Evolutionary conservation across 2,113 vertebrate species (phyloP), one percentile per base, ranked within the genome.

Genomic region (Bubo blakistoni): DNA sequence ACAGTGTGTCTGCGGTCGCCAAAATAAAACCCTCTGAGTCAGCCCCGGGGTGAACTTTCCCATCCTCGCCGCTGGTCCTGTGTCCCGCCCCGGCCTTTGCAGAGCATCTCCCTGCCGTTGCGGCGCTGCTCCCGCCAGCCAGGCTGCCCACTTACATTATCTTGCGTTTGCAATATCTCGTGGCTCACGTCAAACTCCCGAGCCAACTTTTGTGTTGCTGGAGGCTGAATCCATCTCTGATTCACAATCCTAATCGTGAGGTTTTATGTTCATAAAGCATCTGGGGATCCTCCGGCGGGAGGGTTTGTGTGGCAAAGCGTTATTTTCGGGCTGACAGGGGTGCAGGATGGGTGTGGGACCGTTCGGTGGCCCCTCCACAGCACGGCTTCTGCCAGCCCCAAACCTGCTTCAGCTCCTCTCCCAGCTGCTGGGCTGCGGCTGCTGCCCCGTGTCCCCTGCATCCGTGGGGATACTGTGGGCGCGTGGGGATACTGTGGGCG

Each of bases 391-490:
- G 26, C 46, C 40, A 7, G 25, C 16, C 26, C 62, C 66, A 38
- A 30, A 38, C 12, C 32, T 34, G 18, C 83, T 57, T 29, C 66
- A 67, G 57, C 18, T 85, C 30, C 30, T 66, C 42, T 58, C 49
- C 1, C 36, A 2, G 29, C 65, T 86, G 52, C 51, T 1, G 16
- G n/a, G 21, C 62, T 7, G 16, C 8, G 20, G 38, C 59, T 22
- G 27, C 40, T 65, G 36, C 57, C 52, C 55, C 40, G 21, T 3
- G 9, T 46, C n/a, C 62, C 40, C 44, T 67, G 16, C 42, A 6
- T 36, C 47, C 5, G 2, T 0, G 0, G 65, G 63, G 38, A 57
- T 1, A 9, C 55, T 3, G 0, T 2, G 27, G 62, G 42, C 38
- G 19, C 11, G 1, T 4, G 79, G 74, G 62, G 21, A 13, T 66